These are phyloP conservation scores for Matsumurasca onukii DNA, from an alignment of 1,140 invertebrate genomes.

Conservation along the genomic window DNA sequence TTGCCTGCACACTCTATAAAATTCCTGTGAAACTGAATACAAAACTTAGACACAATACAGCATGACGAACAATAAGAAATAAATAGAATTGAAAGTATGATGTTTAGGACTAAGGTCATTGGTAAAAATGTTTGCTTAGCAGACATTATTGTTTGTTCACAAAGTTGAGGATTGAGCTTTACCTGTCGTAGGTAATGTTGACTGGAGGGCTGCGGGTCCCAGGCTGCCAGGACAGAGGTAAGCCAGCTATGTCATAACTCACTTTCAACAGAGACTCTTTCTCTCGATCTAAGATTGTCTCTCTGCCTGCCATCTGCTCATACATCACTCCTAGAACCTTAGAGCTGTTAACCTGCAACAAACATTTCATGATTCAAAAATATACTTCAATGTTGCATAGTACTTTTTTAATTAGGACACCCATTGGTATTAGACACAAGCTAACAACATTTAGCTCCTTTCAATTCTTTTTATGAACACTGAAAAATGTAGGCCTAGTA, in stretches of 20 bases:
- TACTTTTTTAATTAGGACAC: too few relatives aligned
- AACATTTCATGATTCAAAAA: slow-evolving; percentile 7
- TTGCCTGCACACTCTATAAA: too few relatives aligned
- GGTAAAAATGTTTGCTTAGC: background rate
- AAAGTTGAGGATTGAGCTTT: too few relatives aligned
- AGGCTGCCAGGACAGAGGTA: slow-evolving; percentile 78
- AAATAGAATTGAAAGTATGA: background rate
- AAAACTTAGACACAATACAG: background rate
- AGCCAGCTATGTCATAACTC: slow-evolving; percentile 80
- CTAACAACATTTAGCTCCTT: too few relatives aligned
- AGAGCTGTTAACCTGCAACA: slow-evolving; percentile 69
- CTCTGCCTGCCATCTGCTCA: slow-evolving; percentile 81
- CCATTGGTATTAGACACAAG: too few relatives aligned
- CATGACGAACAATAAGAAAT: background rate
- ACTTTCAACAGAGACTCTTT: slow-evolving; percentile 80
- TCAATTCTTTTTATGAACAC: too few relatives aligned
- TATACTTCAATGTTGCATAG: background rate
- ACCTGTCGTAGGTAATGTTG: slow-evolving; percentile 86
- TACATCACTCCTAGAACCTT: slow-evolving; percentile 86
- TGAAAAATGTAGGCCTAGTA: too few relatives aligned
- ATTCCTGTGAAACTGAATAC: background rate
- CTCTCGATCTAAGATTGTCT: slow-evolving; percentile 85
- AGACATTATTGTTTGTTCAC: too few relatives aligned
- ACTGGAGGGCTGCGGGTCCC: slow-evolving; percentile 70
- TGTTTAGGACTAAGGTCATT: too few relatives aligned